These are phyloP conservation scores for Lepilemur septentrionalis DNA, from an alignment of 2,797 vertebrate species.

Conservation along the genomic window DNA sequence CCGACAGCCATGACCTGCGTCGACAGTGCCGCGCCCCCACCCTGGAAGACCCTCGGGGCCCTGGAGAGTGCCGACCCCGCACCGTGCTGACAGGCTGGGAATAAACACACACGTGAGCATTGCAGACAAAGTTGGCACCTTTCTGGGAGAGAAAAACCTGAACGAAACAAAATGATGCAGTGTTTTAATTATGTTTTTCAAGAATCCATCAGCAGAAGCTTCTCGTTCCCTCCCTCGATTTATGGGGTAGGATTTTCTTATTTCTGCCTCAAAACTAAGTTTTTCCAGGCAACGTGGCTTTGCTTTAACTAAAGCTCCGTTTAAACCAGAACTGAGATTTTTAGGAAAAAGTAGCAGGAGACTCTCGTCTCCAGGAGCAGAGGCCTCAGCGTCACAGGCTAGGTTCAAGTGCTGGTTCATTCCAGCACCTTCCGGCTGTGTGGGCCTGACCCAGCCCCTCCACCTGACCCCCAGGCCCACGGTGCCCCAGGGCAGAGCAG, in stretches of 20 bases:
- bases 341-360: neutral
- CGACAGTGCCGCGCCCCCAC: fast-evolving
- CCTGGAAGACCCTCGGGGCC: neutral
- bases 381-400: neutral
- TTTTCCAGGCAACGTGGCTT: neutral
- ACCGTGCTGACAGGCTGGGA: fast-evolving
- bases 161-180: neutral
- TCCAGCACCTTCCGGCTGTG: neutral
- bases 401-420: neutral
- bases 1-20: neutral
- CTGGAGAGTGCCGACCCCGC: too few relatives aligned
- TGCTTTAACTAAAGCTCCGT: neutral
- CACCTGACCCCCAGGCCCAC: constrained; percentile 28
- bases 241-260: neutral
- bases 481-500: neutral
- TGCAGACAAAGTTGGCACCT: neutral
- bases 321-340: neutral
- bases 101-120: neutral
- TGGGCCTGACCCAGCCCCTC: constrained; percentile 21
- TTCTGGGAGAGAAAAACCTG: too few relatives aligned
- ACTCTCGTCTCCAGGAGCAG: neutral
- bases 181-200: neutral
- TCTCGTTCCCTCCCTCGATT: neutral
- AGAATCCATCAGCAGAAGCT: neutral
- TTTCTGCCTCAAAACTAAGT: neutral